phyloP scores from a whole-genome alignment of 2,888 invertebrate genomes.

The Papilio protenor region DNA sequence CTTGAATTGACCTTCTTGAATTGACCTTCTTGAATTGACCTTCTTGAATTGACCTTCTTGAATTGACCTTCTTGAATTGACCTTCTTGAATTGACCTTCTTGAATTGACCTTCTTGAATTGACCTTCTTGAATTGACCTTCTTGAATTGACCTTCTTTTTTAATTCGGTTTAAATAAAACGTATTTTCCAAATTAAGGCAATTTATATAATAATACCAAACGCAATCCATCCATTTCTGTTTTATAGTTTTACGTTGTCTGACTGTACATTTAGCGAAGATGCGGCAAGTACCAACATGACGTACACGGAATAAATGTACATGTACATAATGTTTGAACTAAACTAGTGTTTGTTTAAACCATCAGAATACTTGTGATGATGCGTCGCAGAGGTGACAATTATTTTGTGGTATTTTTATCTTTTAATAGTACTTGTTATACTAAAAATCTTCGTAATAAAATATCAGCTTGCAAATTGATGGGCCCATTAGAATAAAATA shows the following conservation, averaged over 20 bases:
- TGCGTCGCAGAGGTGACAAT: not conserved
- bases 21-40: too few relatives aligned
- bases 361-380: not conserved
- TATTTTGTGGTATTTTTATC: not conserved
- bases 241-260: constrained; percentile 2
- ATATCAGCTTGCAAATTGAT: too few relatives aligned
- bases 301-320: constrained; percentile 3
- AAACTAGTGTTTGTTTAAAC: not conserved
- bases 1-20: too few relatives aligned
- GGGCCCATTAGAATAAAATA: too few relatives aligned
- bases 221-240: not conserved
- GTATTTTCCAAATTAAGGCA: too few relatives aligned
- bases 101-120: too few relatives aligned
- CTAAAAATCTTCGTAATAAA: too few relatives aligned
- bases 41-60: too few relatives aligned
- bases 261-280: not conserved
- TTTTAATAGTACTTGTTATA: not conserved
- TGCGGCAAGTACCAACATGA: not conserved
- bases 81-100: too few relatives aligned
- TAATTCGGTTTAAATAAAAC: not conserved
- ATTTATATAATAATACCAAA: not conserved
- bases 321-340: not conserved
- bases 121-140: too few relatives aligned
- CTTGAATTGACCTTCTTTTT: too few relatives aligned
- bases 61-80: too few relatives aligned